Base-by-base conservation (phyloP, 2,888 invertebrate species). In the Drosophila quasianomalipes region DNA sequence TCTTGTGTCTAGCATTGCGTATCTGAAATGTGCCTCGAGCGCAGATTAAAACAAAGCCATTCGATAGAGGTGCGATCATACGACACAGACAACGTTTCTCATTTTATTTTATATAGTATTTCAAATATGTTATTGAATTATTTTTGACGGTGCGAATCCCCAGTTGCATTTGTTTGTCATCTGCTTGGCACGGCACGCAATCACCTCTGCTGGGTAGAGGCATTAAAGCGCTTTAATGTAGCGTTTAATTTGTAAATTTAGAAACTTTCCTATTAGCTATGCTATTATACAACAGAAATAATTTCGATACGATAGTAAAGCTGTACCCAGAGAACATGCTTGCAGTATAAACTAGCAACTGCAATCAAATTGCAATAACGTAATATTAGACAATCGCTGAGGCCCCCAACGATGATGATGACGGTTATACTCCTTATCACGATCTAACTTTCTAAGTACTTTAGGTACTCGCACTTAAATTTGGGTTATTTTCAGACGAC, bases 1-100 rank as follows among this genome's bases (percentile, higher is more conserved):
- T 84, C 73, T 87, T 85, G 85, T 85, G 88, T 73, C 89, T 85
- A 85, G 63, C 90, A 85, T 68, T 85, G 85, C 85, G 85, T 85
- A 85, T 85, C 85, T 88, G 85, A 90, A 78, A 74, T 72, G 85
- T 69, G 76, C 68, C 66, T 22, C 68, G 58, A 49, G 51, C 35
- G 62, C 63, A 75, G 63, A 70, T 65, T 74, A 28, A 37, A 62
- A 31, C 44, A 60, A 60, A 62, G 41, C 28, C 4, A 4, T n/a
- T 41, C 22, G 37, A 14, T 39, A 26, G 47, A 63, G 33, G 4
- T 33, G 41, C 62, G 49, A 63, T 68, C 14, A 55, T 35, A 64
- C 30, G 47, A 55, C 22, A 37, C 31, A 54, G 16, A 22, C 14
- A 22, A 1, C 9, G 35, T n/a, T 35, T 14, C 6, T 31, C 31